A percentile compares a stretch with the other conserved stretches of the same genome.
Evolutionary conservation across 2,797 vertebrate species (phyloP).

Genomic region (Steatocranus sp.): DNA sequence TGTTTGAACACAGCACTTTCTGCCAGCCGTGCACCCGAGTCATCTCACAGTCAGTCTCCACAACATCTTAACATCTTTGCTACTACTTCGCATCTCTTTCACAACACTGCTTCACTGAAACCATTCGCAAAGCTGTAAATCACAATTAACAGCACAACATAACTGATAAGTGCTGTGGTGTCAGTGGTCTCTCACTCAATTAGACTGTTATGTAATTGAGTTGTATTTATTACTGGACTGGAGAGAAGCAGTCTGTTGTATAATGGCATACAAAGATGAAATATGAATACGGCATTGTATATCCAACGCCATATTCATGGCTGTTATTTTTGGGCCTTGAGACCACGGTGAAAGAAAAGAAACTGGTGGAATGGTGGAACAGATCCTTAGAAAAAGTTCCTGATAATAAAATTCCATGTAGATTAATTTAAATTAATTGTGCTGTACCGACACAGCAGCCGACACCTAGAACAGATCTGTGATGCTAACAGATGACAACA

Average conservation of each 20-base stretch:
- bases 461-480: not conserved
- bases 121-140: not conserved
- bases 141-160: not conserved
- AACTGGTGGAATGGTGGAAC: not conserved
- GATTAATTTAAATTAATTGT: accelerated
- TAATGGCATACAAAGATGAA: not conserved
- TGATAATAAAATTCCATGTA: not conserved
- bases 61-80: not conserved
- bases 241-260: not conserved
- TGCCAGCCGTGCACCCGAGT: not conserved
- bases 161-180: not conserved
- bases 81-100: not conserved
- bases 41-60: not conserved
- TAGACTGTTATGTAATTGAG: not conserved
- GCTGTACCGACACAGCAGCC: not conserved
- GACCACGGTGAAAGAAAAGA: not conserved
- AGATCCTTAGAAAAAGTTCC: not conserved
- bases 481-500: not conserved
- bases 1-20: not conserved
- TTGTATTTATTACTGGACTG: not conserved
- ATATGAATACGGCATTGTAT: not conserved
- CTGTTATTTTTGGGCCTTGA: not conserved
- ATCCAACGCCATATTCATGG: not conserved
- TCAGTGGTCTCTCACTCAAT: not conserved
- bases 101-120: not conserved